phyloP scores from a whole-genome alignment of 1,140 invertebrate genomes.

The Megalopta genalis region DNA sequence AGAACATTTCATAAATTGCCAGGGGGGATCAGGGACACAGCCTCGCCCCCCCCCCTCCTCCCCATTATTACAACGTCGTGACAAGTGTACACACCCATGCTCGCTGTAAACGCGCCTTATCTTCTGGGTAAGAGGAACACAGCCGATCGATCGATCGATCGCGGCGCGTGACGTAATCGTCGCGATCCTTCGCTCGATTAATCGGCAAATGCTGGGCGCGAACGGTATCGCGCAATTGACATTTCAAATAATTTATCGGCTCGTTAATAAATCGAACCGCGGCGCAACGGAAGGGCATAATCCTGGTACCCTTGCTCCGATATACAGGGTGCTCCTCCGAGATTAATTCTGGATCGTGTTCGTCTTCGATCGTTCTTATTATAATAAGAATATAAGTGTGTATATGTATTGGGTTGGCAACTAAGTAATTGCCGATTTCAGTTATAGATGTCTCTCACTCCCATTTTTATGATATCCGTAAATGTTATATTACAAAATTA shows the following conservation, averaged over 20 bases:
- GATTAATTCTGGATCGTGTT: no score
- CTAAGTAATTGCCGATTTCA: no score
- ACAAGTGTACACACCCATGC: constrained; percentile 53
- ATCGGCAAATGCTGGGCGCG: constrained; percentile 9
- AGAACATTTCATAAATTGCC: no score
- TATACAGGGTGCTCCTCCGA: background rate
- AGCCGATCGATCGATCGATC: constrained; percentile 48
- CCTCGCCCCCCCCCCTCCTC: background rate
- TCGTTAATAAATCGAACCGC: constrained; percentile 46
- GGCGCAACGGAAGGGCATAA: constrained; percentile 29
- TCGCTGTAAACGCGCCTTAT: constrained; percentile 31
- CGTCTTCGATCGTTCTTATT: no score
- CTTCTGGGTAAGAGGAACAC: constrained; percentile 20
- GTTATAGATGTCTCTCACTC: no score
- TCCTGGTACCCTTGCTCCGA: constrained; percentile 25
- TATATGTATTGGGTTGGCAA: no score
- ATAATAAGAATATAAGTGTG: no score
- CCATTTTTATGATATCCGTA: no score
- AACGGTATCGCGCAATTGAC: constrained; percentile 51
- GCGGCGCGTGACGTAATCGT: constrained; percentile 46
- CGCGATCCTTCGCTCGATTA: constrained; percentile 46
- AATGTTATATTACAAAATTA: no score
- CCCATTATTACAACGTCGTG: constrained; percentile 14
- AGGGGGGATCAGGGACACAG: background rate
- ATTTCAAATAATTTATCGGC: constrained; percentile 59